phyloP scores from a whole-genome alignment of 2,113 vertebrate species.

The Girardinichthys multiradiatus region DNA sequence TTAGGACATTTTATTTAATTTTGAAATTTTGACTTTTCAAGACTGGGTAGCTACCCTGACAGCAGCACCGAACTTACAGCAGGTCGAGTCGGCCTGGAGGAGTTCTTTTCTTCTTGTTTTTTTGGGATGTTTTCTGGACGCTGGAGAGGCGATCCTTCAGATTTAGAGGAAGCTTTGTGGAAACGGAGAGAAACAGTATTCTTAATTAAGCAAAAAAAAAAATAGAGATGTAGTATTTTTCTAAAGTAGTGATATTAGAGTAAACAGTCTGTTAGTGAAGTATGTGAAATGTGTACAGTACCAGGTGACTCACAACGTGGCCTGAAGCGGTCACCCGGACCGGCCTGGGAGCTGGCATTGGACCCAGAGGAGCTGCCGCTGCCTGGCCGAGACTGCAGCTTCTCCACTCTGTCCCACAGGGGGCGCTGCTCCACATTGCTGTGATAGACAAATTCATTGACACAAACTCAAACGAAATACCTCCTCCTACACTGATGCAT shows the following conservation, averaged over 20 bases:
- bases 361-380: slow-evolving; percentile 95
- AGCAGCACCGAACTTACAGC: slow-evolving; percentile 82
- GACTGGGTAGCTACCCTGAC: no score
- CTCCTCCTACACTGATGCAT: no score
- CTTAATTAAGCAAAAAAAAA: slow-evolving; percentile 44
- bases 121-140: slow-evolving; percentile 88
- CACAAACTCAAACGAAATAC: not conserved
- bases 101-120: slow-evolving; percentile 93
- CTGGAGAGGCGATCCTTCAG: slow-evolving; percentile 92
- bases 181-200: slow-evolving; percentile 37
- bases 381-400: slow-evolving; percentile 91
- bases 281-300: slow-evolving; percentile 39
- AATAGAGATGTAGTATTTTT: slow-evolving; percentile 11
- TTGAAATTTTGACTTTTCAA: not conserved
- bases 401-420: slow-evolving; percentile 98
- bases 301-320: slow-evolving; percentile 88
- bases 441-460: not conserved
- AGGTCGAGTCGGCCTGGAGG: slow-evolving; percentile 87
- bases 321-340: slow-evolving; percentile 91
- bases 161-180: slow-evolving; percentile 91
- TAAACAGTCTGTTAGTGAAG: not conserved
- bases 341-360: slow-evolving; percentile 92
- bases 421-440: slow-evolving; percentile 91
- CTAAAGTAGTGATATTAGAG: not conserved
- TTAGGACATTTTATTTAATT: not conserved